A percentile compares a stretch with the other conserved stretches of the same genome.
These are phyloP conservation scores for Ochotona curzoniae DNA, from an alignment of 2,113 vertebrate species.

Conservation along the genomic window DNA sequence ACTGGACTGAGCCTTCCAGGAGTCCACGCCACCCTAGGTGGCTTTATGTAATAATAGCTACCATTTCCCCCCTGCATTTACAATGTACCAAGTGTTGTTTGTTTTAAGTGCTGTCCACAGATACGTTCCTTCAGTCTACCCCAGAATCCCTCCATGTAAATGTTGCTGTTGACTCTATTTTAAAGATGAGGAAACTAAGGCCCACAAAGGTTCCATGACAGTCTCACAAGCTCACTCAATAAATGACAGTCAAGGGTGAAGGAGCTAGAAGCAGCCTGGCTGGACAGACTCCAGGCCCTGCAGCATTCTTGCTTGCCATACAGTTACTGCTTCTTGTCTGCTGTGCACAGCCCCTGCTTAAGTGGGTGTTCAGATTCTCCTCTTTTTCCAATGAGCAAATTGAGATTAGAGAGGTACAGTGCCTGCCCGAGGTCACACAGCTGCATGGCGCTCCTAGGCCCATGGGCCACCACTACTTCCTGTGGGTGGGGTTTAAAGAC, in stretches of 20 bases:
- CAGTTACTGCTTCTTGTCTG: background rate
- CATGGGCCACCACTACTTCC: background rate
- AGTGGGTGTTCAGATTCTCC: background rate
- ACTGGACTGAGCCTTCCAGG: slow-evolving; percentile 34
- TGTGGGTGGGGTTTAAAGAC: background rate
- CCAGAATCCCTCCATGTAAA: slow-evolving; percentile 32
- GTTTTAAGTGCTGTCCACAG: slow-evolving; percentile 3
- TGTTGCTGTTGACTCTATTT: slow-evolving; percentile 47
- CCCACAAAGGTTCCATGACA: background rate
- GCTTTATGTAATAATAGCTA: slow-evolving; percentile 70
- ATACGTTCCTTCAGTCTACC: slow-evolving; percentile 26
- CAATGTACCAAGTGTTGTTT: slow-evolving; percentile 50
- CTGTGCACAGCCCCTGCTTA: slow-evolving; percentile 12
- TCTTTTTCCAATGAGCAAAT: slow-evolving; percentile 38
- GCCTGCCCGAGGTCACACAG: background rate
- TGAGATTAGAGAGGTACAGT: background rate
- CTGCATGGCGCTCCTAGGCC: background rate
- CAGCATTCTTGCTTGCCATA: background rate
- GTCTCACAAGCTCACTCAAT: background rate
- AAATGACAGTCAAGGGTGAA: slow-evolving; percentile 16
- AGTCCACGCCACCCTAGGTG: slow-evolving; percentile 31
- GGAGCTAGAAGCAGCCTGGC: background rate
- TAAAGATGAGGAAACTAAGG: slow-evolving; percentile 58
- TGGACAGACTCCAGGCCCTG: background rate
- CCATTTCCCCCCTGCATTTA: slow-evolving; percentile 33